Conservation (phyloP, 2,888 invertebrate species). For the Leptogaster cylindrica region DNA sequence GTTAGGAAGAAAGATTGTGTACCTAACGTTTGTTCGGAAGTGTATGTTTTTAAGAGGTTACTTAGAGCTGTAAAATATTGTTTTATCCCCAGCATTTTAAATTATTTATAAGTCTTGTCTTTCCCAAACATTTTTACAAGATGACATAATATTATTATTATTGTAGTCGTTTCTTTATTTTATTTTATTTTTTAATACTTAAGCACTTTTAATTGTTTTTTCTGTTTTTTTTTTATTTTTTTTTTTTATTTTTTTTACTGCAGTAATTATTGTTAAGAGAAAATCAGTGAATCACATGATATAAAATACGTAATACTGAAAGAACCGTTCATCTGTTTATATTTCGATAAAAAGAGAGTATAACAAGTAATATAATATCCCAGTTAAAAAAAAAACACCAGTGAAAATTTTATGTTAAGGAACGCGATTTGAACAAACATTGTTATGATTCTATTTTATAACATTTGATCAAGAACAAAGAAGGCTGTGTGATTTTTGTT, state of each 20-base stretch:
- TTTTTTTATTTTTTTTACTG: constrained; percentile 10
- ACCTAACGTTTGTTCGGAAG: constrained; percentile 3
- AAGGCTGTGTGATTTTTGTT: too few species aligned
- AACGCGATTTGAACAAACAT: too few species aligned
- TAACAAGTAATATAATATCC: background rate
- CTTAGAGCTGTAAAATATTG: constrained; percentile 34
- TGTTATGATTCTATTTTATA: too few species aligned
- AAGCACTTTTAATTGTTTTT: constrained; percentile 19
- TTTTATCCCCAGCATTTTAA: constrained; percentile 19
- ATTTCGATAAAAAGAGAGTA: background rate
- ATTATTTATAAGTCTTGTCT: constrained; percentile 13
- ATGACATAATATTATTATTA: constrained; percentile 20
- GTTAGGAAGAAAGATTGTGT: background rate
- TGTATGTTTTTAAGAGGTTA: too few species aligned
- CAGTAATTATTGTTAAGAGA: constrained; percentile 23
- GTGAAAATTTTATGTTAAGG: too few species aligned
- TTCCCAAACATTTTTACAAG: constrained; percentile 9
- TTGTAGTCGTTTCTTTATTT: background rate
- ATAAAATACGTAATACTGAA: background rate
- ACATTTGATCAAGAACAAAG: too few species aligned
- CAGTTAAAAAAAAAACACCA: too few species aligned
- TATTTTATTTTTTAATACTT: constrained; percentile 11
- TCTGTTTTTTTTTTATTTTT: constrained; percentile 23
- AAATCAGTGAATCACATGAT: constrained; percentile 21
- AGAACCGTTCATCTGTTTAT: background rate